phyloP scores from a whole-genome alignment of 64 coral and sea anemone genomes.

The Acropora yongei region DNA sequence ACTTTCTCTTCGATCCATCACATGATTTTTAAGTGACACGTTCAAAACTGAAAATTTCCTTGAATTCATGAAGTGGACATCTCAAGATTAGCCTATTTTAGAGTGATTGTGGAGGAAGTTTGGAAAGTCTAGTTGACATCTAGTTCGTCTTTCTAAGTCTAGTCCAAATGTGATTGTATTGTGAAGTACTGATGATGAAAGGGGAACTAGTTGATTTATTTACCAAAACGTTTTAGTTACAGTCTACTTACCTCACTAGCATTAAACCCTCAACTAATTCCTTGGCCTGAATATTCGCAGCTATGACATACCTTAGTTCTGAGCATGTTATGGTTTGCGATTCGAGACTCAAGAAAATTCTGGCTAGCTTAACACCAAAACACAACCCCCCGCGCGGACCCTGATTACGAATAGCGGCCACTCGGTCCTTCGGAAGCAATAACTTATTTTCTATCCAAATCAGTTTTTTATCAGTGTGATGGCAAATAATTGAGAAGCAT shows the following conservation, averaged over 20 bases:
- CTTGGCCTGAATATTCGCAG: not conserved
- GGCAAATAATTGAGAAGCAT: too few species aligned
- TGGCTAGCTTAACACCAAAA: too few species aligned
- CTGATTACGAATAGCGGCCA: too few species aligned
- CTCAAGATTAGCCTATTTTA: not conserved
- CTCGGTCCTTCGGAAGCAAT: too few species aligned
- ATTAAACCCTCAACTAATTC: not conserved
- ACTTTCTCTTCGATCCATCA: too few species aligned
- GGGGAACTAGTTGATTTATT: not conserved
- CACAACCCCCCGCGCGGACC: too few species aligned
- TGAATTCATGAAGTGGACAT: too few species aligned
- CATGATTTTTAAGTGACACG: too few species aligned
- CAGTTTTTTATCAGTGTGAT: too few species aligned
- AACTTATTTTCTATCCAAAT: too few species aligned
- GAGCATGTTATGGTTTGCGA: not conserved
- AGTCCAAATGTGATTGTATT: not conserved
- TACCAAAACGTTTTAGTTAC: not conserved
- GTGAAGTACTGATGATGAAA: not conserved
- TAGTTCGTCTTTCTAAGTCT: not conserved
- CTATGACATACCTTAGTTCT: not conserved
- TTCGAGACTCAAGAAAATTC: not conserved
- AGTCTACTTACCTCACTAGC: not conserved
- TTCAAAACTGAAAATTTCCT: too few species aligned
- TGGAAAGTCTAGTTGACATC: not conserved
- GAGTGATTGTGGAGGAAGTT: not conserved